phyloP scores from a whole-genome alignment of 2,797 vertebrate genomes.

The Crenichthys baileyi region DNA sequence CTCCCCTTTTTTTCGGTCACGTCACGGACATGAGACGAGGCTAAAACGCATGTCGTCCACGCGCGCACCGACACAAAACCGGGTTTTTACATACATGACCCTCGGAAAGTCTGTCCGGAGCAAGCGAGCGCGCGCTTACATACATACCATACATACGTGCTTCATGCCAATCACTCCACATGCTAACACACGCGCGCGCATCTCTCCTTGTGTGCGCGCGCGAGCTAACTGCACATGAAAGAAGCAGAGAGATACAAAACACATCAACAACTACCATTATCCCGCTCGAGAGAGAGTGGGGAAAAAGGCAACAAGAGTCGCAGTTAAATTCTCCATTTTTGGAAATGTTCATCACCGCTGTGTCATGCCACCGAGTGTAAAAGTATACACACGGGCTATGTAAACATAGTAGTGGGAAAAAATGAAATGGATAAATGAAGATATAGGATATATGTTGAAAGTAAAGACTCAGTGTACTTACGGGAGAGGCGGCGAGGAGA shows the following conservation, averaged over 20 bases:
- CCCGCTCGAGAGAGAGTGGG: constrained; percentile 31
- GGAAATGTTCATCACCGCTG: constrained; percentile 54
- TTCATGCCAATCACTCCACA: constrained; percentile 46
- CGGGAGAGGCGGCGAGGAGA: constrained; percentile 88
- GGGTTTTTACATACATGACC: constrained; percentile 73
- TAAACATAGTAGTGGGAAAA: constrained; percentile 60
- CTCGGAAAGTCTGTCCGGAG: constrained; percentile 70
- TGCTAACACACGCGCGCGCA: constrained; percentile 25
- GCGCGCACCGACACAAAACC: constrained; percentile 63
- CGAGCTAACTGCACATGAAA: constrained; percentile 30
- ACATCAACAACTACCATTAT: constrained; percentile 64
- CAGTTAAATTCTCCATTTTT: constrained; percentile 58
- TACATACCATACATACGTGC: constrained; percentile 41
- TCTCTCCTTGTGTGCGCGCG: background rate
- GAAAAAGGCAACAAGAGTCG: constrained; percentile 64
- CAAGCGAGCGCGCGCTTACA: constrained; percentile 44
- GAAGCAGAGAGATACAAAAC: constrained; percentile 29
- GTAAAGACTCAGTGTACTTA: constrained; percentile 88
- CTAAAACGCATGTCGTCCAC: constrained; percentile 53
- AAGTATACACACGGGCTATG: constrained; percentile 59
- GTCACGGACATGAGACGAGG: constrained; percentile 20
- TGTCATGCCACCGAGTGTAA: constrained; percentile 58
- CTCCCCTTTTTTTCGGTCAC: constrained; percentile 54
- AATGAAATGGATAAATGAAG: constrained; percentile 66
- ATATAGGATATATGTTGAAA: constrained; percentile 79